Conservation (phyloP, 2,797 vertebrate genomes). For the Propithecus perrieri region DNA sequence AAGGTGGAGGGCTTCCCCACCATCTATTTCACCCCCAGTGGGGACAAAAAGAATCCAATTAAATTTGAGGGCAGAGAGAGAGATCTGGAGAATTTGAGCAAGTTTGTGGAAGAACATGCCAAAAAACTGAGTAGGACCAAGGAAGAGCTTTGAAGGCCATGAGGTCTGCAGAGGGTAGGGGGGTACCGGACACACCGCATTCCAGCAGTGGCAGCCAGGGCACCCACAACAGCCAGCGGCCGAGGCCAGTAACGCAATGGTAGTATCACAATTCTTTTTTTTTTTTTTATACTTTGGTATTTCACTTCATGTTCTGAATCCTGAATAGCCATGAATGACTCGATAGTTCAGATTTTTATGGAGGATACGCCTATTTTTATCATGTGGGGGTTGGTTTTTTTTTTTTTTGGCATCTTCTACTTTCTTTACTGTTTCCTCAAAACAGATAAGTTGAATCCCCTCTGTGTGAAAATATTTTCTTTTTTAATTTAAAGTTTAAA, state of each 20-base stretch:
- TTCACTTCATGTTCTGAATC: slow-evolving; percentile 80
- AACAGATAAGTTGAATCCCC: slow-evolving; percentile 50
- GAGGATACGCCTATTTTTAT: slow-evolving; percentile 87
- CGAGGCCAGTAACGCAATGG: slow-evolving; percentile 62
- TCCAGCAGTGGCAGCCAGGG: background rate
- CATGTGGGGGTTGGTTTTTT: slow-evolving; percentile 76
- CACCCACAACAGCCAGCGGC: slow-evolving; percentile 51
- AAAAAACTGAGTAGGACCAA: slow-evolving; percentile 88
- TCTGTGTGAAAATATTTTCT: slow-evolving; percentile 51
- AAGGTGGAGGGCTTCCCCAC: slow-evolving; percentile 98
- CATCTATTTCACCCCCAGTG: slow-evolving; percentile 94
- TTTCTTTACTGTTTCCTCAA: slow-evolving; percentile 68
- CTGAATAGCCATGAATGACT: slow-evolving; percentile 80
- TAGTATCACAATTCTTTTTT: slow-evolving; percentile 57
- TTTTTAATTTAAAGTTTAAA: slow-evolving; percentile 79
- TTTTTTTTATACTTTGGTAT: slow-evolving; percentile 41
- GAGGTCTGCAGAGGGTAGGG: background rate
- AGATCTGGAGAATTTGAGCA: slow-evolving; percentile 93
- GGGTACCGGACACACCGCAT: slow-evolving; percentile 20
- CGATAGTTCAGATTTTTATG: slow-evolving; percentile 81
- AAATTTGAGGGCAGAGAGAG: slow-evolving; percentile 93
- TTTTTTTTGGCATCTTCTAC: slow-evolving; percentile 56
- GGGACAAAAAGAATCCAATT: slow-evolving; percentile 93
- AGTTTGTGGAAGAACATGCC: slow-evolving; percentile 94
- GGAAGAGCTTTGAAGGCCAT: slow-evolving; percentile 93